Base-by-base conservation (phyloP, 2,888 invertebrate species). In the Drosophila ustulata region DNA sequence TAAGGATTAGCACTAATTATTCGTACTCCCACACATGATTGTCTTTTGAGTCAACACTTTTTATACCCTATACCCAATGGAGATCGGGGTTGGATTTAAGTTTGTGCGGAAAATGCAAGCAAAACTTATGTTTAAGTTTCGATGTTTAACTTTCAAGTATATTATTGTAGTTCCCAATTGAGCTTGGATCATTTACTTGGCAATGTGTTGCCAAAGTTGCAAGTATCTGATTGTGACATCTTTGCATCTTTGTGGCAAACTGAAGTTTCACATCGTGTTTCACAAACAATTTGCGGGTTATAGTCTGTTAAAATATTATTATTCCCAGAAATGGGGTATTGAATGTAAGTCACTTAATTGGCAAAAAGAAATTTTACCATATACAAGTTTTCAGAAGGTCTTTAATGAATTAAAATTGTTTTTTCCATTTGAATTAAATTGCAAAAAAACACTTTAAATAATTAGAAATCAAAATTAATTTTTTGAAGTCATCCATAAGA, bases 181-280 rank as follows among this genome's bases (percentile, higher is more conserved):
- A 23, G 9, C 39, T 55, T 37, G 18, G 8, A n/a, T 41, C 51
- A 55, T 59, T 56, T 59, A 63, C 28, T 52, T 23, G 30, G n/a
- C 25, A 41, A 18, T 56, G 11, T 25, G 23, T 23, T 8, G 28
- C 37, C 34, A 28, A n/a, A 30, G 41, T 37, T 18, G 26, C 6
- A 26, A 46, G 26, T 6, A 11, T 13, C 30, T 46, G 50, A 0
- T 8, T 55, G 23, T 50, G 46, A 69, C 39, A 28, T 51, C 25
- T 46, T 32, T 26, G 53, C n/a, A 52, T 23, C 46, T 37, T 64
- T 53, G 49, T 32, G 65, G 32, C 41, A 52, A 55, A 23, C 45
- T 67, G 6, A 64, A 65, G 52, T 41, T 80, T 39, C n/a, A 46
- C 13, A 25, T 63, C 11, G 46, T 4, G 18, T 25, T 25, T 41